Conservation (phyloP, 2,797 vertebrate genomes). For the Cyprinodon diabolis region DNA sequence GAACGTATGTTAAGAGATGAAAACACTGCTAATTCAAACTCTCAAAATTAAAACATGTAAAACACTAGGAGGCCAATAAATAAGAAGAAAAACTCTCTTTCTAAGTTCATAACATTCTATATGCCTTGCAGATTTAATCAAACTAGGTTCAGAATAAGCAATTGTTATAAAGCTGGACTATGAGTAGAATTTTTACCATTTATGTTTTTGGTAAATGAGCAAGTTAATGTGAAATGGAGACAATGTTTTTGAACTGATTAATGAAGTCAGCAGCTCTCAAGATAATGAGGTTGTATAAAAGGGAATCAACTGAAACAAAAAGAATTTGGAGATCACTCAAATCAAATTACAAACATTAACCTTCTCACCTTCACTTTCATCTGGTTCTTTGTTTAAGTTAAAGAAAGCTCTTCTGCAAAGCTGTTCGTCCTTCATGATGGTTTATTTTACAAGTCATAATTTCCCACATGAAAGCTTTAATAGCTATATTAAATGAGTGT, state of each 20-base stretch:
- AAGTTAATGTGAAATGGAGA: neutral
- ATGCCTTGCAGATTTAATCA: too few species aligned
- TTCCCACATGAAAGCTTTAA: neutral
- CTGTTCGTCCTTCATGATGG: neutral
- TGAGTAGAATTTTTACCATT: too few species aligned
- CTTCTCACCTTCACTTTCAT: neutral
- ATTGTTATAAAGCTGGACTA: too few species aligned
- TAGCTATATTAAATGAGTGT: too few species aligned
- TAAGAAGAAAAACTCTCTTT: too few species aligned
- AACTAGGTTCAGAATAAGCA: too few species aligned
- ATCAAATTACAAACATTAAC: neutral
- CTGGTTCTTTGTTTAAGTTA: neutral
- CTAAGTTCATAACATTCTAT: too few species aligned
- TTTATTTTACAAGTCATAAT: neutral
- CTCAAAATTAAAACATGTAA: neutral
- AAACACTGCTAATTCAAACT: neutral
- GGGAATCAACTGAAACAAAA: neutral
- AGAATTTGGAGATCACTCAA: conserved; percentile 12
- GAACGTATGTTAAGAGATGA: neutral
- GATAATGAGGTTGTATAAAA: neutral
- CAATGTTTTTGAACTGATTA: conserved; percentile 2
- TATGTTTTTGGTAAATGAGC: neutral
- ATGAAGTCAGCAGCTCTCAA: neutral
- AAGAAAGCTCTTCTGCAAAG: neutral
- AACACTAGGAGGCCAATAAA: neutral